These are phyloP conservation scores for Pristionchus maxplancki DNA, from an alignment of 2,888 invertebrate species.

Conservation along the genomic window DNA sequence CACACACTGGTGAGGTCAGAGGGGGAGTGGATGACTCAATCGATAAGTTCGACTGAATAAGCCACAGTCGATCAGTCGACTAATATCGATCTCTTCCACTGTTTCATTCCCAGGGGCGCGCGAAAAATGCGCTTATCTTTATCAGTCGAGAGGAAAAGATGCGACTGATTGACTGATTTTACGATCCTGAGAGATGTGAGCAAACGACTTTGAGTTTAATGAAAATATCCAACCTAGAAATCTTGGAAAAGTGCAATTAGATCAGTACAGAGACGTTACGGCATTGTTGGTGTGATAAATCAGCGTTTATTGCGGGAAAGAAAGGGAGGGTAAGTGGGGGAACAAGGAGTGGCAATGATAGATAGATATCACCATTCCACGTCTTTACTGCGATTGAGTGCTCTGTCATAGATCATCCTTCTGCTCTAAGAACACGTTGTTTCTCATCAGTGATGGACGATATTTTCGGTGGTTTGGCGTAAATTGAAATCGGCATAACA, in stretches of 20 bases:
- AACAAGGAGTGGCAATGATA: neutral
- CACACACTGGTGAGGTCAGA: neutral
- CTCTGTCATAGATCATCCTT: too few species aligned
- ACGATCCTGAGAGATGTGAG: neutral
- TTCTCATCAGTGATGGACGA: too few species aligned
- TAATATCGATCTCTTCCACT: conserved; percentile 1
- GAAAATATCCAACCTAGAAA: too few species aligned
- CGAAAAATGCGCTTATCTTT: conserved; percentile 18
- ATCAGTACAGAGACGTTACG: neutral
- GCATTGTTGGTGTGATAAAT: conserved; percentile 26
- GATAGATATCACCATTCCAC: neutral
- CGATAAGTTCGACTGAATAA: conserved; percentile 11
- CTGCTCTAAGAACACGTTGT: too few species aligned
- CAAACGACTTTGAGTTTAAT: neutral
- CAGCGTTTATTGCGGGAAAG: neutral
- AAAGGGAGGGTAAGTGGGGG: neutral
- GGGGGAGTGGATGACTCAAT: conserved; percentile 13
- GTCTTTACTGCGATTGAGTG: neutral
- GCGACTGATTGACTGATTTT: conserved; percentile 2
- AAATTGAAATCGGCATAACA: too few species aligned
- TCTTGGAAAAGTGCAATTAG: neutral
- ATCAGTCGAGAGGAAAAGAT: neutral
- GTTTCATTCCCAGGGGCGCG: neutral
- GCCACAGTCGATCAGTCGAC: neutral
- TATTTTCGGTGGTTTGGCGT: too few species aligned